These are phyloP conservation scores for Aldrovandia affinis DNA, from an alignment of 2,797 vertebrate genomes.

Conservation along the genomic window DNA sequence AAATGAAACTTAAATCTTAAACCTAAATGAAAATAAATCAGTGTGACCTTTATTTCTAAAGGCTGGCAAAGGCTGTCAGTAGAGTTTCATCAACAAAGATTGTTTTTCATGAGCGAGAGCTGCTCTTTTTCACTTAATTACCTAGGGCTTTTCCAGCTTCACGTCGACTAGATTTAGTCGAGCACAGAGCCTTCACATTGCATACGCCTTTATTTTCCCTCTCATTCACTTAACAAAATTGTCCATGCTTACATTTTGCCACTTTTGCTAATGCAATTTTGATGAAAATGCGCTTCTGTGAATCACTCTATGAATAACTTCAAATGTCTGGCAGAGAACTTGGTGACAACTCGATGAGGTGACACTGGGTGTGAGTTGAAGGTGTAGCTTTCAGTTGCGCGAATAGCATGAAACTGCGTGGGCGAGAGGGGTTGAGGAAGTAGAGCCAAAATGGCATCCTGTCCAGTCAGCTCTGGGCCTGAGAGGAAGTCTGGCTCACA, in stretches of 20 bases:
- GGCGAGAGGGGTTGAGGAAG: neutral
- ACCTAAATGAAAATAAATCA: neutral
- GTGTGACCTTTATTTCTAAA: neutral
- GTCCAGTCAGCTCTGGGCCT: no score
- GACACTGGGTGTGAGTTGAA: neutral
- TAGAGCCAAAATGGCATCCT: no score
- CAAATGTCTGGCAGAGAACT: neutral
- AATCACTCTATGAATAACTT: neutral
- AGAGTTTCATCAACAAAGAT: neutral
- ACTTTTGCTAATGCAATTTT: neutral
- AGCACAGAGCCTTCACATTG: neutral
- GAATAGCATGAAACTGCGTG: no score
- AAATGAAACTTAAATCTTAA: neutral
- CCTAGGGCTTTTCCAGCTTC: neutral
- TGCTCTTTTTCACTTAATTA: neutral
- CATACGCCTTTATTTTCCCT: neutral
- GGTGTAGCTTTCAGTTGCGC: neutral
- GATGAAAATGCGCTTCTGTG: neutral
- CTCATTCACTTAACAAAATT: neutral
- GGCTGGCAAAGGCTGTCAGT: neutral
- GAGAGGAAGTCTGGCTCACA: no score
- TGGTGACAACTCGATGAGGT: neutral
- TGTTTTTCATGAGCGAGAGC: neutral
- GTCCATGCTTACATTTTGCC: neutral
- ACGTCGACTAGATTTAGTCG: neutral